Evolutionary conservation across 1,140 invertebrate species (phyloP).

Genomic region (Zelostemma sp.): DNA sequence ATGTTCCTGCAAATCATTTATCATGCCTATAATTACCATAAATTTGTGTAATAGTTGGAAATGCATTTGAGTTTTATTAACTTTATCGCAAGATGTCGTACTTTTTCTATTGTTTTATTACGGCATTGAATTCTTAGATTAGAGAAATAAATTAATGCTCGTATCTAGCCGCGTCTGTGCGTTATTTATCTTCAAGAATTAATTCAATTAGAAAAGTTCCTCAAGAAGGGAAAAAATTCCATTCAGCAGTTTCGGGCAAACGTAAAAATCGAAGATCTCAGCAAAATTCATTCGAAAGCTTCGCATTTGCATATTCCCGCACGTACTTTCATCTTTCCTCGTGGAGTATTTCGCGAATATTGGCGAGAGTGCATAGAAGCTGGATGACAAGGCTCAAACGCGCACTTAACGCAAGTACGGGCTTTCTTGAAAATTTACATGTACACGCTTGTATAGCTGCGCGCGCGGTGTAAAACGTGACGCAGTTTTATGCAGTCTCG

Average conservation of each 20-base stretch:
- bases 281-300: background rate
- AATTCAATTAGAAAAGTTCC: background rate
- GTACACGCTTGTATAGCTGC: slow-evolving; percentile 21
- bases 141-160: too few species aligned
- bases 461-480: slow-evolving; percentile 30
- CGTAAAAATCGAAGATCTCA: background rate
- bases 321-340: background rate
- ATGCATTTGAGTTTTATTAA: too few species aligned
- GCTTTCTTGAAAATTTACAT: background rate
- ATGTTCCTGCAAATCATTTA: too few species aligned
- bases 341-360: background rate
- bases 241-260: background rate
- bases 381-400: background rate
- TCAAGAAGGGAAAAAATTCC: background rate
- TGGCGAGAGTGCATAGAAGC: background rate
- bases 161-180: slow-evolving; percentile 16
- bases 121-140: slow-evolving; percentile 38
- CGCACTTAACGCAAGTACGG: background rate
- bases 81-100: slow-evolving; percentile 32
- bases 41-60: too few species aligned
- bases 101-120: slow-evolving; percentile 55
- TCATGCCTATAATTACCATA: too few species aligned
- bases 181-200: background rate
- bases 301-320: background rate
- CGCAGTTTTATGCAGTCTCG: slow-evolving; percentile 43